phyloP scores from a whole-genome alignment of 2,113 vertebrate genomes.

The human region GRCh38 chr2:147536501-147537000 shows the following conservation, averaged over 20 bases:
- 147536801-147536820: not conserved
- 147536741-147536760: not conserved
- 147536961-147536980: not conserved
- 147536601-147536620: not conserved
- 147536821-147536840: not conserved
- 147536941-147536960: not conserved
- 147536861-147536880: not conserved
- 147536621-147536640: not conserved
- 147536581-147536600: not conserved
- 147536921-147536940: not conserved
- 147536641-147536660: not conserved
- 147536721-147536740: not conserved
- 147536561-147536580: conserved; percentile 7
- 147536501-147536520: not conserved
- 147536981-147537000: not conserved
- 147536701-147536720: not conserved
- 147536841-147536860: not conserved
- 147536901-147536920: not conserved
- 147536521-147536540: conserved; percentile 6
- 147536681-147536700: not conserved
- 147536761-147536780: not conserved
- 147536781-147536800: not conserved
- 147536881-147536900: not conserved
- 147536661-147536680: not conserved
- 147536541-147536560: not conserved